phyloP scores from a whole-genome alignment of 2,888 invertebrate species.

The Sipha maydis region DNA sequence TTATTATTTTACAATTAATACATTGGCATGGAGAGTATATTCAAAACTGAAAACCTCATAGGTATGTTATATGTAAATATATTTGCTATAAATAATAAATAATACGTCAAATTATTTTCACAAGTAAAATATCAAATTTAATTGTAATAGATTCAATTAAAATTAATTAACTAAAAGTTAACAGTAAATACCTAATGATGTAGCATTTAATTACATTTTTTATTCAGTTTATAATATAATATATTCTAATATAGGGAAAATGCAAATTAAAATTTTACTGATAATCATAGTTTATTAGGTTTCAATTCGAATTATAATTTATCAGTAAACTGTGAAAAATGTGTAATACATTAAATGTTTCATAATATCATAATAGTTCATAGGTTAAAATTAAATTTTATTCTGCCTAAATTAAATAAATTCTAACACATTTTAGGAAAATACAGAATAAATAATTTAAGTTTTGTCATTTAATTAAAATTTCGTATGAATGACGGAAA shows the following conservation, averaged over 20 bases:
- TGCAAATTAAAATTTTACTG: not conserved
- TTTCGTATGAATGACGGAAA: not conserved
- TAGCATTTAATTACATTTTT: not conserved
- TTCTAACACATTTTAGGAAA: not conserved
- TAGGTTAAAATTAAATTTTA: slow-evolving; percentile 5
- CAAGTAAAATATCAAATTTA: no score
- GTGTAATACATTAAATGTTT: slow-evolving; percentile 8
- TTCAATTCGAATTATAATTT: slow-evolving; percentile 16
- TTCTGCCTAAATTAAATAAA: not conserved
- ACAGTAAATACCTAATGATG: no score
- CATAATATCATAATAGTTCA: slow-evolving; percentile 1
- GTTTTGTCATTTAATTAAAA: slow-evolving; percentile 18
- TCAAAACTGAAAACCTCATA: no score
- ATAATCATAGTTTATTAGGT: slow-evolving; percentile 18
- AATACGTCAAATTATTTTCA: no score
- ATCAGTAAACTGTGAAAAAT: not conserved
- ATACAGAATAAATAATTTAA: slow-evolving; percentile 1
- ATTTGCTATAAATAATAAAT: no score
- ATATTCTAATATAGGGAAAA: not conserved
- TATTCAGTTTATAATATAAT: not conserved
- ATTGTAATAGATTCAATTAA: no score
- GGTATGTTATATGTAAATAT: no score
- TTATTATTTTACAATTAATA: not conserved
- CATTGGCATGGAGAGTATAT: not conserved
- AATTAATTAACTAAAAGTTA: not conserved